Base-by-base conservation (phyloP, 2,797 vertebrate genomes). In the Melanotaenia parkinsoni region DNA sequence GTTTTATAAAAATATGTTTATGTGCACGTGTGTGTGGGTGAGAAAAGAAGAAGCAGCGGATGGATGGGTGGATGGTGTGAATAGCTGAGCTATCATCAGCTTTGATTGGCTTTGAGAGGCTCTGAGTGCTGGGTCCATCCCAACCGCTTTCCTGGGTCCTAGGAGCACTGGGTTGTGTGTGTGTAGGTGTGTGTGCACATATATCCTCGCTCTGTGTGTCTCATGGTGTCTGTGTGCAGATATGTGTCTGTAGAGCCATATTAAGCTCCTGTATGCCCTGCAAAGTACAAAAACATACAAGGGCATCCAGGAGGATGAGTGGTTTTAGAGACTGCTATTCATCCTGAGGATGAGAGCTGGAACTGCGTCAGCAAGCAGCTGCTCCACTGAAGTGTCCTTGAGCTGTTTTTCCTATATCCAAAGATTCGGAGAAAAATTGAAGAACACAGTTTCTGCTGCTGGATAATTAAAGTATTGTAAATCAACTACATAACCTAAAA, bases 101-200 rank as follows among this genome's bases (percentile, higher is more conserved):
- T 82, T 72, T 91, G 87, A 90, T 91, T 91, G 87, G 82, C 80
- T 83, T 77, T 87, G 86, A 91, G 89, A 89, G 84, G 70, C 80
- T 86, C 69, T 86, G 85, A 92, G 86, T 90, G 86, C 77, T 43
- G 62, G 76, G 81, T 89, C 79, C 87, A 79, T 79, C 84, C 89
- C 86, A 84, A 32, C 67, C 40, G 47, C 74, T 86, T 81, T 58
- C 65, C 82, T 1, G 54, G 79, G 79, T 80, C 79, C 69, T 16
- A 47, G 60, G 74, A 80, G 82, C 60, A 54, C 30, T 13, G 28
- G 30, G 16, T 53, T 68, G 75, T 71, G 64, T 75, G 64, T 75
- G 30, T 58, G 72, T 74, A 47, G 72, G 58, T 35, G 60, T 32
- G 63, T 30, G 7, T 13, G 14, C 33, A 16, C 51, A 37, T 45